phyloP scores from a whole-genome alignment of 2,113 vertebrate genomes.

The Sisor rabdophorus region DNA sequence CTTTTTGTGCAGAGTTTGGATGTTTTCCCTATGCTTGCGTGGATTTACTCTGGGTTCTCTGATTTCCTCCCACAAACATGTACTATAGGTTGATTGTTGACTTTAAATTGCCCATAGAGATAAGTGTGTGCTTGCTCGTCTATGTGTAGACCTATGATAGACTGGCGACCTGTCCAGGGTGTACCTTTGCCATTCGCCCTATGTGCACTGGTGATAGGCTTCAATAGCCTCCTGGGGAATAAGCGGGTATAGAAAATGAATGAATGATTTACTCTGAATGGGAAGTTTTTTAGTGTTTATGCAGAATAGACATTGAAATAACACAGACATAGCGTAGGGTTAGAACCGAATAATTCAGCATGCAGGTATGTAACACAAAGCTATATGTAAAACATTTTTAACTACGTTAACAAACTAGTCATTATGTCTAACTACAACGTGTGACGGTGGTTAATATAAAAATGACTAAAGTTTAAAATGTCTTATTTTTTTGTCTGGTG shows the following conservation, averaged over 20 bases:
- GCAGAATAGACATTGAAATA: neutral
- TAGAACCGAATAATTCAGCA: neutral
- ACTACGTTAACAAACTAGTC: neutral
- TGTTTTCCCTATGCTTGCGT: too few species aligned
- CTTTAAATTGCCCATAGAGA: too few species aligned
- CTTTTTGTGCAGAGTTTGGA: neutral
- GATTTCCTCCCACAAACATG: too few species aligned
- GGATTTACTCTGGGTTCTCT: too few species aligned
- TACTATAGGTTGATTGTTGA: too few species aligned
- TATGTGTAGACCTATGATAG: too few species aligned
- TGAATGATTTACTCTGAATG: neutral
- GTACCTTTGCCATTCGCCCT: too few species aligned
- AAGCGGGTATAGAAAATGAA: too few species aligned
- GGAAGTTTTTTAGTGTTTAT: neutral
- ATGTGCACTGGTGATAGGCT: too few species aligned
- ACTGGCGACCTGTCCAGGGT: too few species aligned
- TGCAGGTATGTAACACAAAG: neutral
- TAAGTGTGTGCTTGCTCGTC: too few species aligned
- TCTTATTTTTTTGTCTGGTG: conserved; percentile 10
- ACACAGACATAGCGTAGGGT: neutral
- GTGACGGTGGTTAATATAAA: neutral
- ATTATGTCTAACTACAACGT: neutral
- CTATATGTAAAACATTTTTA: neutral
- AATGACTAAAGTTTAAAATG: neutral
- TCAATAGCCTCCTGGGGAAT: too few species aligned